Percentiles rank a stretch among this genome's conserved stretches.
Evolutionary conservation across 2,113 vertebrate genomes (phyloP).

Genomic region (Calypte anna): DNA sequence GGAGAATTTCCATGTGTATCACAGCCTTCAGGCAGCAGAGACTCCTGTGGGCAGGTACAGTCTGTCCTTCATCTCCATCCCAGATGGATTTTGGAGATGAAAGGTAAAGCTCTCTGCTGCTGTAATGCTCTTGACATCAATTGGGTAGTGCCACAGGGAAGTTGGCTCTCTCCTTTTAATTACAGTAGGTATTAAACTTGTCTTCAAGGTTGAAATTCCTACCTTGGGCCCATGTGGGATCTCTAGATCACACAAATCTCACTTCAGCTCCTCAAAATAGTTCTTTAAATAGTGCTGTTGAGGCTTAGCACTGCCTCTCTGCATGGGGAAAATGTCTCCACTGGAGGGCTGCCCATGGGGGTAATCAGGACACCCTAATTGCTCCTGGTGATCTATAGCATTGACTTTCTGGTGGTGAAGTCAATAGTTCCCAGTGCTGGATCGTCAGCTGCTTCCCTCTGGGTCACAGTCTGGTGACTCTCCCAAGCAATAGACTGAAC

Average conservation of each 20-base stretch:
- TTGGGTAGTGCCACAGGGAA: not conserved
- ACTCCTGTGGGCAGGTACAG: not conserved
- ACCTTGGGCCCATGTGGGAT: not conserved
- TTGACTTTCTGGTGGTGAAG: not conserved
- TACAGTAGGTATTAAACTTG: not conserved
- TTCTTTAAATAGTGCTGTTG: not conserved
- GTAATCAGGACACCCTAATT: not conserved
- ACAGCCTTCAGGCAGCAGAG: not conserved
- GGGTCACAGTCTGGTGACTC: slow-evolving; percentile 44
- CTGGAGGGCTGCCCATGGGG: not conserved
- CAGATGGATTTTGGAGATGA: not conserved
- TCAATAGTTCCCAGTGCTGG: not conserved
- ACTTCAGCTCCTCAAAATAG: not conserved
- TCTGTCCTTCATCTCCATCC: not conserved
- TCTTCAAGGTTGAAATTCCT: not conserved
- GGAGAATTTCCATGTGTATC: not conserved
- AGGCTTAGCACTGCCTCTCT: not conserved
- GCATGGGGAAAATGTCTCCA: not conserved
- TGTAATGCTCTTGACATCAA: not conserved
- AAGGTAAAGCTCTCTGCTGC: not conserved
- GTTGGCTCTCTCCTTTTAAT: not conserved
- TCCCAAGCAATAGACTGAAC: slow-evolving; percentile 2
- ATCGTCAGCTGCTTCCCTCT: slow-evolving; percentile 7
- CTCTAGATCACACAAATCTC: not conserved
- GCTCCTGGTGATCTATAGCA: not conserved